phyloP scores from a whole-genome alignment of 2,797 vertebrate genomes.

The Pagetopsis macropterus region DNA sequence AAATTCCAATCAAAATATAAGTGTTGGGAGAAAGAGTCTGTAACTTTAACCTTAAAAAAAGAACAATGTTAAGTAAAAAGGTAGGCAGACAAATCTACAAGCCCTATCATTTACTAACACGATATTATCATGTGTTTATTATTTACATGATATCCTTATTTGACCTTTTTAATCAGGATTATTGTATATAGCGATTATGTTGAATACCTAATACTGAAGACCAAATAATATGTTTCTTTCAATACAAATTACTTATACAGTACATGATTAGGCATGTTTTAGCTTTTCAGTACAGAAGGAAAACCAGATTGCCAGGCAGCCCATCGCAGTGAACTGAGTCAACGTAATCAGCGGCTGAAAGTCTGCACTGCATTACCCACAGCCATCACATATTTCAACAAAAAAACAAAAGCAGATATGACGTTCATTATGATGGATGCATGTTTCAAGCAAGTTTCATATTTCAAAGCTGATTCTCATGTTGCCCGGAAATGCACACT shows the following conservation, averaged over 20 bases:
- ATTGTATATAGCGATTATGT: no score
- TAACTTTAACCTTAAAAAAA: no score
- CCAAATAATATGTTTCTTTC: background rate
- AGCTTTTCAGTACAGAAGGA: background rate
- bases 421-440: conserved; percentile 21
- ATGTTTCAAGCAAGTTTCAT: conserved; percentile 19
- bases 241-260: background rate
- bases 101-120: no score
- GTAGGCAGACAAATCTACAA: no score
- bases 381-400: background rate
- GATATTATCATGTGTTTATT: no score
- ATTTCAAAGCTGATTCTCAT: conserved; percentile 25
- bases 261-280: background rate
- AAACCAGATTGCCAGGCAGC: conserved; percentile 15
- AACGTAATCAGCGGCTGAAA: conserved; percentile 13
- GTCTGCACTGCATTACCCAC: background rate
- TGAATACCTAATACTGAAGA: background rate
- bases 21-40: no score
- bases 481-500: conserved; percentile 2
- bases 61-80: no score
- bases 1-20: no score
- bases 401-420: background rate
- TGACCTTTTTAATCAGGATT: no score
- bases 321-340: background rate
- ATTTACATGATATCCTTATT: no score